Percentiles rank a stretch among this genome's conserved stretches.
Evolutionary conservation across 2,888 invertebrate genomes (phyloP).

Genomic region (Lottia scabra): DNA sequence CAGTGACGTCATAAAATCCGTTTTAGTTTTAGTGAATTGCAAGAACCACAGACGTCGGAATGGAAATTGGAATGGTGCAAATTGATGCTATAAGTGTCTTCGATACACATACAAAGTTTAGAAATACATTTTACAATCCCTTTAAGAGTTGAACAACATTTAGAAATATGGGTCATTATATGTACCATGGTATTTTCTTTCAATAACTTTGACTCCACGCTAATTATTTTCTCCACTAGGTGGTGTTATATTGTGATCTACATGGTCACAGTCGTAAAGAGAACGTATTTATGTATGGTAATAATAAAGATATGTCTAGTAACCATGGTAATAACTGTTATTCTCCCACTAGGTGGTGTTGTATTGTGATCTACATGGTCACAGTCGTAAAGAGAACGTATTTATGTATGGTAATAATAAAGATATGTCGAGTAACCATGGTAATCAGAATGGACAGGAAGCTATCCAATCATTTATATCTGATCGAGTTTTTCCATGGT

Average conservation of each 20-base stretch:
- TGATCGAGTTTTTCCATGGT: constrained; percentile 67
- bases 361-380: constrained; percentile 69
- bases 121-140: too few relatives aligned
- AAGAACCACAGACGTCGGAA: too few relatives aligned
- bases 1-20: too few relatives aligned
- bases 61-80: too few relatives aligned
- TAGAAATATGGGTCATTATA: too few relatives aligned
- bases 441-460: constrained; percentile 34
- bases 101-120: too few relatives aligned
- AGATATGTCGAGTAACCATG: constrained; percentile 47
- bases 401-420: constrained; percentile 69
- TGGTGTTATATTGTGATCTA: constrained; percentile 67
- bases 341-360: constrained; percentile 54
- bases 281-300: constrained; percentile 69
- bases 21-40: too few relatives aligned
- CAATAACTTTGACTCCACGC: neutral
- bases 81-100: too few relatives aligned
- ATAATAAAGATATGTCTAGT: constrained; percentile 56
- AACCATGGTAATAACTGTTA: constrained; percentile 33
- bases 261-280: constrained; percentile 69
- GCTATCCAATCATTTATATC: constrained; percentile 59
- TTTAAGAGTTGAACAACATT: too few relatives aligned
- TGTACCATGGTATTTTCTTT: too few relatives aligned
- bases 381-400: constrained; percentile 68
- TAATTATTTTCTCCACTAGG: constrained; percentile 38